Percentiles rank a stretch among this genome's conserved stretches.
phyloP scores from a whole-genome alignment of 30 jellyfish, hydroid and myxozoan species.

The Aurelia aurita complex sp. Pacific region DNA sequence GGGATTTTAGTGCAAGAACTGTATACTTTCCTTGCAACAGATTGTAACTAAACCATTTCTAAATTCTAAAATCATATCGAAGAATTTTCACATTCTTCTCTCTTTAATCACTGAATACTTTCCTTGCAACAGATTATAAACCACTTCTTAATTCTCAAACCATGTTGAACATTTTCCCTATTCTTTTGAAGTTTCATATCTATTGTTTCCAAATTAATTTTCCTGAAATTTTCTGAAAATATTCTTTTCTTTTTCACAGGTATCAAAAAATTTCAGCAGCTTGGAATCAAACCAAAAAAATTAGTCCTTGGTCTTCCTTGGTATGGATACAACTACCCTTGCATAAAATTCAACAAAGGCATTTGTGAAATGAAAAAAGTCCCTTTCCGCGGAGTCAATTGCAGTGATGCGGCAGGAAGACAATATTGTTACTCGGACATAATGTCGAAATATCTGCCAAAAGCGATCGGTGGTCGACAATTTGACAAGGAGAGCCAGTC shows the following conservation, averaged over 20 bases:
- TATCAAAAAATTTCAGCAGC: constrained; percentile 24
- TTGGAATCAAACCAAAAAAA: constrained; percentile 61
- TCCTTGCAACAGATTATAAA: too few species aligned
- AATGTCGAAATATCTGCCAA: constrained; percentile 30
- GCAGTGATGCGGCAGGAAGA: constrained; percentile 89
- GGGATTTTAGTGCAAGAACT: too few species aligned
- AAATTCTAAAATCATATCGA: too few species aligned
- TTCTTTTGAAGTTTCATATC: too few species aligned
- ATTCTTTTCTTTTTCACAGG: constrained; percentile 13
- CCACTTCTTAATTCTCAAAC: too few species aligned
- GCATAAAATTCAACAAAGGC: constrained; percentile 33
- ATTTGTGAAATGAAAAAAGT: constrained; percentile 56
- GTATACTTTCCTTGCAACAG: too few species aligned
- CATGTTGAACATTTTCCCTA: too few species aligned
- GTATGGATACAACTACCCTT: constrained; percentile 87
- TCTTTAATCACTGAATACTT: too few species aligned
- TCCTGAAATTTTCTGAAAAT: too few species aligned
- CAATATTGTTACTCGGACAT: constrained; percentile 59
- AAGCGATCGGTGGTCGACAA: constrained; percentile 74
- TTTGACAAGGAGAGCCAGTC: constrained; percentile 65
- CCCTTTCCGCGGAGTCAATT: constrained; percentile 69
- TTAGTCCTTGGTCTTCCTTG: constrained; percentile 84
- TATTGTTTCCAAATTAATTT: too few species aligned
- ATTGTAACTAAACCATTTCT: too few species aligned
- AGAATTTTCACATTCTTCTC: too few species aligned